Evolutionary conservation across 2,797 vertebrate species (phyloP).

Genomic region (Myioborus melanocephalus): DNA sequence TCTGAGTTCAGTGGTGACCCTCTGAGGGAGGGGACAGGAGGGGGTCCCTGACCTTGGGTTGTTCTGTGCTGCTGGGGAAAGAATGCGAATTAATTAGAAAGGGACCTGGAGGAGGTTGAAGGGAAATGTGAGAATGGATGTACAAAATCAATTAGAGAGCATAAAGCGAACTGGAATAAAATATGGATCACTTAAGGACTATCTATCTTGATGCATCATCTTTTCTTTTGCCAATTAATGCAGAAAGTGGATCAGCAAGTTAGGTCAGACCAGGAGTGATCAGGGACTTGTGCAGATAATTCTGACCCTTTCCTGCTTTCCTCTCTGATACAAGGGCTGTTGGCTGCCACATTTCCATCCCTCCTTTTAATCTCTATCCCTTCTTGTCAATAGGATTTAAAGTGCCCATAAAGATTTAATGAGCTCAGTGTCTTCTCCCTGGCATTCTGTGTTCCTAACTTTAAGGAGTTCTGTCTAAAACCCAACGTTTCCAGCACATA

Average conservation of each 20-base stretch:
- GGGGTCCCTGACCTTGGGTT: neutral
- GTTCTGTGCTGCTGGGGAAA: neutral
- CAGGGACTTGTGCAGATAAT: neutral
- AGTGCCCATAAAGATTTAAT: neutral
- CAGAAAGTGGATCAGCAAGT: neutral
- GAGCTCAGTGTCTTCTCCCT: neutral
- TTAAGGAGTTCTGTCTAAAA: neutral
- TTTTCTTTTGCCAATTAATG: neutral
- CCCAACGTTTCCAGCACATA: neutral
- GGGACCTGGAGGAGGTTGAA: neutral
- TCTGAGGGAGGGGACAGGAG: neutral
- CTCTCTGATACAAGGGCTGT: neutral
- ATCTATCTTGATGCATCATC: neutral
- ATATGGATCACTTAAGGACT: neutral
- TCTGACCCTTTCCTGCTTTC: neutral
- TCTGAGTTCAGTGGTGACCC: neutral
- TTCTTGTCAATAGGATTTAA: conserved; percentile 15
- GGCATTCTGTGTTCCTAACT: neutral
- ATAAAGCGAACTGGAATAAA: neutral
- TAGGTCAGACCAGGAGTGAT: neutral
- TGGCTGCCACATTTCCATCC: neutral
- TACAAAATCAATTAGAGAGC: neutral
- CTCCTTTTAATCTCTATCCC: neutral
- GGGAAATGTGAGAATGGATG: neutral
- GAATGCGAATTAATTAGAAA: neutral